phyloP scores from a whole-genome alignment of 2,113 vertebrate species.

The Esox niger region DNA sequence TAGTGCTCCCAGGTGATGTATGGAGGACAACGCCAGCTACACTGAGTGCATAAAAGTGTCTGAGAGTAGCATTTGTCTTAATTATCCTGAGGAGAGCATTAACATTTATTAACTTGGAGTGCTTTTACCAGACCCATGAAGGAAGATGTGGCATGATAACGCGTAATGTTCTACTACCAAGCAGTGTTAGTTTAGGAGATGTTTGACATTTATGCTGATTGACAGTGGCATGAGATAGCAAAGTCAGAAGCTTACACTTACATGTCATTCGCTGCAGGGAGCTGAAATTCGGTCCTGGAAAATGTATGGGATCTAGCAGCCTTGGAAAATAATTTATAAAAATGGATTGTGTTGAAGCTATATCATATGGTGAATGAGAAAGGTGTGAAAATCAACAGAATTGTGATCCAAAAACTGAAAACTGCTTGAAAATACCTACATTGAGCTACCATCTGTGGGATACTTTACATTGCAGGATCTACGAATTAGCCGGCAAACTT shows the following conservation, averaged over 20 bases:
- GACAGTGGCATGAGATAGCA: conserved; percentile 3
- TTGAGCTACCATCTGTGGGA: conserved; percentile 41
- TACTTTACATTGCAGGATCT: conserved; percentile 16
- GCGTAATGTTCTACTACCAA: conserved; percentile 3
- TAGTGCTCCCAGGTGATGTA: conserved; percentile 28
- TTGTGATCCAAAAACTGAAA: conserved; percentile 44
- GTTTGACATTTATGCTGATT: conserved; percentile 19
- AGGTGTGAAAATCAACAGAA: conserved; percentile 37
- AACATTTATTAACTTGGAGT: conserved; percentile 48
- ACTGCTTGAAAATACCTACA: conserved; percentile 39
- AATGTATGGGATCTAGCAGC: conserved; percentile 12
- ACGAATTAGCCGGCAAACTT: not conserved
- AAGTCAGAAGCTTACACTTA: not conserved
- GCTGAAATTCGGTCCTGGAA: not conserved
- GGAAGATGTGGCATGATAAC: conserved; percentile 19
- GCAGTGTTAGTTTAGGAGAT: conserved; percentile 1
- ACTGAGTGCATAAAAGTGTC: conserved; percentile 46
- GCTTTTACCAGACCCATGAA: conserved; percentile 45
- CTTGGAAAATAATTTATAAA: conserved; percentile 1
- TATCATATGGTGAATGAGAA: conserved; percentile 55
- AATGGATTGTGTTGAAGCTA: conserved; percentile 27
- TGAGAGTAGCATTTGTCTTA: conserved; percentile 43
- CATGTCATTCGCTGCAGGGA: conserved; percentile 5
- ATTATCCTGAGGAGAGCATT: conserved; percentile 46
- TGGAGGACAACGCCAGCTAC: conserved; percentile 31